Evolutionary conservation across 2,797 vertebrate genomes (phyloP).

Genomic region (Cheirogaleus major): DNA sequence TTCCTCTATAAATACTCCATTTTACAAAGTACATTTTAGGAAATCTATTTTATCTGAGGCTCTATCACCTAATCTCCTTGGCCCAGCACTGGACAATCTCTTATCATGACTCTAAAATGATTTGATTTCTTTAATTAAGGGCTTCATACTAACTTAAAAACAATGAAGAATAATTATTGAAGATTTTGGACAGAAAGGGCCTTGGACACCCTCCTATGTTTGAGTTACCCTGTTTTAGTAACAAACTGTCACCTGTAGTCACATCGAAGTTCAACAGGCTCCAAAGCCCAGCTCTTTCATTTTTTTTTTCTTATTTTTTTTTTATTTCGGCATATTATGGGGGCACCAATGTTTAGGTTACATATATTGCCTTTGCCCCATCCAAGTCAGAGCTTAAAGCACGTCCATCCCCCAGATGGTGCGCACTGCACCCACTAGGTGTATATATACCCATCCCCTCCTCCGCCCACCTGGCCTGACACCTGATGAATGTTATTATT

Average conservation of each 20-base stretch:
- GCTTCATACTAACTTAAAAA: background rate
- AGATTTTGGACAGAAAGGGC: background rate
- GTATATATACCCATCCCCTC: too few species aligned
- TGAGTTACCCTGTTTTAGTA: background rate
- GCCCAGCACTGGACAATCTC: background rate
- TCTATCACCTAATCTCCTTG: background rate
- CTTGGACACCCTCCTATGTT: background rate
- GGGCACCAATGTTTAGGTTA: too few species aligned
- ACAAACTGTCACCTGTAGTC: background rate
- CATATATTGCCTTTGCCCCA: too few species aligned
- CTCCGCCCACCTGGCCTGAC: too few species aligned
- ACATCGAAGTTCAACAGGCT: background rate
- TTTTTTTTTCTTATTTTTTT: too few species aligned
- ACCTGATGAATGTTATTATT: too few species aligned
- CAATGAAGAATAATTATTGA: background rate
- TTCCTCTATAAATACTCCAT: background rate
- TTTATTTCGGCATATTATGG: too few species aligned
- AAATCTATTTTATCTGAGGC: background rate
- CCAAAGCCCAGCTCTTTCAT: background rate
- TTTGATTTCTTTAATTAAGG: background rate
- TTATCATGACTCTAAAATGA: background rate
- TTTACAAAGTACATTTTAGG: background rate
- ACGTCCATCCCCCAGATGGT: too few species aligned
- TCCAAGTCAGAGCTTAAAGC: too few species aligned
- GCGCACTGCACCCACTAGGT: too few species aligned